These are phyloP conservation scores for Leuctra nigra DNA, from an alignment of 2,888 invertebrate species.

Conservation along the genomic window DNA sequence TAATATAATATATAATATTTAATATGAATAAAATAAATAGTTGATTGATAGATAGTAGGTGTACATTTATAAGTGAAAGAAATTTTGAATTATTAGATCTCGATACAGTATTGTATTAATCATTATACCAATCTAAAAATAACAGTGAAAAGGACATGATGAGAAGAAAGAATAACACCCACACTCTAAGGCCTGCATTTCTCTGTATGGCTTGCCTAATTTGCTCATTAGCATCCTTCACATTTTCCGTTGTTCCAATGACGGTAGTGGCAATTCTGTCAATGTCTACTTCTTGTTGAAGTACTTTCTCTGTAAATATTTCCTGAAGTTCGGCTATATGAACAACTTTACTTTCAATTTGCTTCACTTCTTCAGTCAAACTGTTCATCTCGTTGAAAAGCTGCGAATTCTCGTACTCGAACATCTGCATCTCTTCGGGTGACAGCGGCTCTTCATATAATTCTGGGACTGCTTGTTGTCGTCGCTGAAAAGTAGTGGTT, in stretches of 20 bases:
- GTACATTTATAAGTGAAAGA: too few relatives aligned
- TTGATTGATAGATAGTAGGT: too few relatives aligned
- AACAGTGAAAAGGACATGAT: slow-evolving; percentile 93
- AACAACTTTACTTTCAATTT: slow-evolving; percentile 86
- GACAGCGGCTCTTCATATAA: slow-evolving; percentile 57
- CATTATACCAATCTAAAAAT: slow-evolving; percentile 99
- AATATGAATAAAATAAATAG: too few relatives aligned
- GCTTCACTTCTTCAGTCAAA: slow-evolving; percentile 83
- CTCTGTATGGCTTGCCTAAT: slow-evolving; percentile 95
- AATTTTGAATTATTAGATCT: too few relatives aligned
- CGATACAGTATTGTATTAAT: slow-evolving; percentile 47
- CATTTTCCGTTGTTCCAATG: slow-evolving; percentile 89
- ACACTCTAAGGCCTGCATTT: slow-evolving; percentile 91
- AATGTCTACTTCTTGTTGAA: slow-evolving; percentile 91
- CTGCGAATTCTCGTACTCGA: slow-evolving; percentile 85
- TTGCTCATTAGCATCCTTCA: slow-evolving; percentile 94
- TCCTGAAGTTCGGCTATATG: slow-evolving; percentile 94
- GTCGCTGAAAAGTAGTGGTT: too few relatives aligned
- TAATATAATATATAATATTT: too few relatives aligned
- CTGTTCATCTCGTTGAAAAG: slow-evolving; percentile 82
- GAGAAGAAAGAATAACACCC: slow-evolving; percentile 89
- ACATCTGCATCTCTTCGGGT: slow-evolving; percentile 86
- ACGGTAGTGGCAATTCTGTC: slow-evolving; percentile 84
- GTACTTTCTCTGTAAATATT: slow-evolving; percentile 85
- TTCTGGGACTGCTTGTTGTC: too few relatives aligned